Evolutionary conservation across 2,888 invertebrate species (phyloP), one percentile per base, ranked within the genome.

Genomic region (Teleiodes luculella): DNA sequence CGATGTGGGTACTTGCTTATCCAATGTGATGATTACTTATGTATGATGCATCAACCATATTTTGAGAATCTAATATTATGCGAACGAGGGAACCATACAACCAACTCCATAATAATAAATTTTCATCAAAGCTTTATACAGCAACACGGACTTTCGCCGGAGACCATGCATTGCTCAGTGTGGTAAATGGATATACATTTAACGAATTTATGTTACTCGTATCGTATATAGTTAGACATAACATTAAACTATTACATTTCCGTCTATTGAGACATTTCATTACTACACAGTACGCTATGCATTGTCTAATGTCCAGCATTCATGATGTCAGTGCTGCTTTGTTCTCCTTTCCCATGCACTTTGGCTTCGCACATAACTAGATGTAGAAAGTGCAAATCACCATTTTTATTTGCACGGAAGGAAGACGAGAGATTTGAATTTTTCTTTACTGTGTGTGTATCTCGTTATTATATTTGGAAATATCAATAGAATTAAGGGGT

Each of bases 261-360:
- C 43, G 20, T 43, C 28, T n/a, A 43, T 43, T 43, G 28, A 33
- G 47, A 33, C 47, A 49, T 53, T 57, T 41, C 52, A 41, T 33
- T 45, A 39, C 37, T 36, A 16, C 28, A 28, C 8, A 57, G 28
- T 47, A 41, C 51, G 43, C 49, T 45, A 46, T 30, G 46, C 11
- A 46, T 46, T 54, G 47, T 52, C 33, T 49, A 10, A 7, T 50
- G 50, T 39, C 52, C 45, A 48, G 51, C 30, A 39, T 30, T 50
- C 48, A 55, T 47, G 47, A 52, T 55, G 55, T 51, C 51, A 35
- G 53, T 30, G 53, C 28, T 6, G 54, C 37, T 55, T 55, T 57
- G 56, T 59, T 48, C 37, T 16, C 31, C 13, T 45, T 56, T 59
- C 48, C 41, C 54, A 52, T 51, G 52, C 39, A 20, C 37, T 35